Conservation (phyloP, 1,140 invertebrate genomes). For the Proctacanthus coquilletti region DNA sequence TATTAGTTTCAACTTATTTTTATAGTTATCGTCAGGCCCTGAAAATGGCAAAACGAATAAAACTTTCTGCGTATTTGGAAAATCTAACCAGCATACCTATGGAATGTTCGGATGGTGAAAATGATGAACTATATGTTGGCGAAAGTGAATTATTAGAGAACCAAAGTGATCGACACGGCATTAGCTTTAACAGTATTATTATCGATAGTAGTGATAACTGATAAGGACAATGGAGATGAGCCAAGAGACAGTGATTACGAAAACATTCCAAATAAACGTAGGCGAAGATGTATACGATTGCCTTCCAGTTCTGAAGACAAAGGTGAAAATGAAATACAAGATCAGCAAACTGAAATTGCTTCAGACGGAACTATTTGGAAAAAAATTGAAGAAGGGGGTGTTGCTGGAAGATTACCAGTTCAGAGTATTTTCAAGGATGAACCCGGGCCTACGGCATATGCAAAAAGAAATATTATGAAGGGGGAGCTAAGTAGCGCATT, state of each 20-base stretch:
- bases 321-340: not conserved
- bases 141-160: slow-evolving; percentile 6
- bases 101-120: slow-evolving; percentile 6
- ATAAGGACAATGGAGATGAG: slow-evolving; percentile 4
- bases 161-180: not conserved
- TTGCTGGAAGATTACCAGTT: slow-evolving; percentile 8
- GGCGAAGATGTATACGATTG: slow-evolving; percentile 3
- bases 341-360: slow-evolving; percentile 7
- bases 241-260: slow-evolving; percentile 4
- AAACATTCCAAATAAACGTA: slow-evolving; percentile 6
- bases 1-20: too few species aligned
- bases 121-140: too few species aligned
- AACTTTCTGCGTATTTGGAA: slow-evolving; percentile 5
- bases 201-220: slow-evolving; percentile 6
- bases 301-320: slow-evolving; percentile 5
- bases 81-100: slow-evolving; percentile 6
- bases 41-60: slow-evolving; percentile 6
- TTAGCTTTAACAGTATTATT: slow-evolving; percentile 4
- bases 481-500: slow-evolving; percentile 10
- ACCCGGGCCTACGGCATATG: slow-evolving; percentile 11
- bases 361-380: slow-evolving; percentile 9
- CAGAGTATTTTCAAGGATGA: slow-evolving; percentile 12
- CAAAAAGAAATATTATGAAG: slow-evolving; percentile 9
- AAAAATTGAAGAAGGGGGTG: slow-evolving; percentile 8
- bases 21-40: not conserved